A percentile compares a stretch with the other conserved stretches of the same genome.
These are phyloP conservation scores for Cyclophora punctaria DNA, from an alignment of 2,888 invertebrate species.

Conservation along the genomic window DNA sequence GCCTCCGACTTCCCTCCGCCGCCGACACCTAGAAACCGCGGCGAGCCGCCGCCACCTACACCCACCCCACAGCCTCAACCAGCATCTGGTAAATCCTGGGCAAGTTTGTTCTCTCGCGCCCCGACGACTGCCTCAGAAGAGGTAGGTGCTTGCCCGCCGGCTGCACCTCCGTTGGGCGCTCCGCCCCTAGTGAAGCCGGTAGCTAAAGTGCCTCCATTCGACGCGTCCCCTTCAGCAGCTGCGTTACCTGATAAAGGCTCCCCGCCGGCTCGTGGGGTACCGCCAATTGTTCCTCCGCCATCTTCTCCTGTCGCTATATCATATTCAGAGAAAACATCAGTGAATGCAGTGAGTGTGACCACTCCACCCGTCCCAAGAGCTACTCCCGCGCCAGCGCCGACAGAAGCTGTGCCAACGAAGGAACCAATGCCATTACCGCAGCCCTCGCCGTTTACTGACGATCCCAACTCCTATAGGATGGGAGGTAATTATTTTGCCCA, in stretches of 20 bases:
- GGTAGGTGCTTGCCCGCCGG: conserved; percentile 18
- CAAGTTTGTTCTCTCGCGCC: conserved; percentile 76
- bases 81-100: conserved; percentile 77
- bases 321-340: conserved; percentile 42
- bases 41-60: conserved; percentile 49
- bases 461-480: conserved; percentile 81
- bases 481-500: conserved; percentile 70
- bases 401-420: conserved; percentile 36
- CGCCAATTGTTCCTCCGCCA: conserved; percentile 17
- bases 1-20: conserved; percentile 72
- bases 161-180: conserved; percentile 48
- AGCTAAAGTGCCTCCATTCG: conserved; percentile 77
- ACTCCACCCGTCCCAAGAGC: conserved; percentile 23
- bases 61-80: conserved; percentile 53
- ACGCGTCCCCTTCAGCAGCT: conserved; percentile 58
- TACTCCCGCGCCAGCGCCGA: conserved; percentile 22
- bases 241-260: conserved; percentile 39
- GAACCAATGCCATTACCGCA: conserved; percentile 48
- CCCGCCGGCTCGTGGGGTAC: conserved; percentile 26
- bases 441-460: conserved; percentile 73
- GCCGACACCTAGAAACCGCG: conserved; percentile 60
- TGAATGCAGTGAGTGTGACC: conserved; percentile 42
- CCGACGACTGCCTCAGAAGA: conserved; percentile 14
- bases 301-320: conserved; percentile 19
- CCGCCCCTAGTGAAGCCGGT: conserved; percentile 65